phyloP scores from a whole-genome alignment of 2,888 invertebrate genomes.

The Cancer borealis region DNA sequence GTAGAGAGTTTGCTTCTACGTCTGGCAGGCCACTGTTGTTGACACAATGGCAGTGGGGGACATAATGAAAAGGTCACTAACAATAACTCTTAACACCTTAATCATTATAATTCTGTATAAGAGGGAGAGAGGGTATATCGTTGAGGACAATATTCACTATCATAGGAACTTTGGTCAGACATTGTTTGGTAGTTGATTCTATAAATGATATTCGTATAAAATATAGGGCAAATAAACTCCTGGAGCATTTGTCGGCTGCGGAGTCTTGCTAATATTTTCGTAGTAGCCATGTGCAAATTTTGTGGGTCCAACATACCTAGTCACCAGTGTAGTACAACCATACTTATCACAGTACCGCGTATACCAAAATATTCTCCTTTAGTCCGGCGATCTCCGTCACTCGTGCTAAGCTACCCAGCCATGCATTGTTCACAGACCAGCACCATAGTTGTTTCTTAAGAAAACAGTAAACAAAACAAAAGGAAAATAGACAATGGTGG shows the following conservation, averaged over 20 bases:
- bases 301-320: conserved; percentile 66
- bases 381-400: conserved; percentile 61
- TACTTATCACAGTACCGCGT: conserved; percentile 71
- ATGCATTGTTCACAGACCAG: conserved; percentile 69
- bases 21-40: conserved; percentile 55
- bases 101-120: conserved; percentile 66
- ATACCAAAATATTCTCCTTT: conserved; percentile 73
- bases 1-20: conserved; percentile 57
- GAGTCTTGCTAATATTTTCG: conserved; percentile 63
- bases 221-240: conserved; percentile 68
- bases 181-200: conserved; percentile 72
- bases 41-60: conserved; percentile 66
- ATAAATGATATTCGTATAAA: conserved; percentile 74
- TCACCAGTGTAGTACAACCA: conserved; percentile 66
- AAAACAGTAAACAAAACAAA: conserved; percentile 17
- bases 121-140: conserved; percentile 59
- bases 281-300: conserved; percentile 69
- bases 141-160: conserved; percentile 70
- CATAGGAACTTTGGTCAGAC: conserved; percentile 74
- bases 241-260: conserved; percentile 59
- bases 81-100: conserved; percentile 67
- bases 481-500: conserved; percentile 3
- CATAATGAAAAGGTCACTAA: conserved; percentile 62
- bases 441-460: conserved; percentile 58
- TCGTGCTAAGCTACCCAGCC: conserved; percentile 64